Base-by-base conservation (phyloP, 2,888 invertebrate species). In the Hoplodrina blanda region DNA sequence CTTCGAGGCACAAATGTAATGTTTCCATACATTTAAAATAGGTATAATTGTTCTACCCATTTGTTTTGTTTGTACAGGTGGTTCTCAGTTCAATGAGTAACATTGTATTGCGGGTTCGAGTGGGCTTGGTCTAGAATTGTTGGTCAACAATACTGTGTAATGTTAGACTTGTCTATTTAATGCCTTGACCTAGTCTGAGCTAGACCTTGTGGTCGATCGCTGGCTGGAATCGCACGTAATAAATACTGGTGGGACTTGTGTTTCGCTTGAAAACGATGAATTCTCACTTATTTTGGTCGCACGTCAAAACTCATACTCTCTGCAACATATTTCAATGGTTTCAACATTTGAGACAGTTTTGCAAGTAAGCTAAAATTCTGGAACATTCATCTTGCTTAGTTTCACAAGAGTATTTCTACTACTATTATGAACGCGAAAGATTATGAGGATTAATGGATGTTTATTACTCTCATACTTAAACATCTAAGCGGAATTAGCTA, bases 51-150 rank as follows among this genome's bases (percentile, higher is more conserved):
- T 74, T 79, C 53, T 69, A 62, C 33, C 30, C 56, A 69, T 81
- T 82, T 75, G 73, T 81, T 78, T 81, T 78, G 69, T 79, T 76
- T 68, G 57, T 20, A 33, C 80, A 82, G 72, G 82, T 81, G 80
- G 44, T 55, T 60, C 55, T 61, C 67, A 61, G 80, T 79, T 82
- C 69, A 81, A 64, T 82, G 72, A 76, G 59, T 64, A 78, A 55
- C 55, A 62, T 65, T 63, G 66, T 60, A 64, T 65, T 57, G 41
- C 62, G 56, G 68, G 80, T 79, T 70, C 76, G 65, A 73, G 54
- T 79, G 63, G 67, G 67, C 54, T 73, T 17, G 65, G 59, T 68
- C 69, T 80, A 55, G 62, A 62, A 65, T 65, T 79, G 68, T 81
- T 77, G 68, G 59, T 72, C 81, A 77, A 79, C 81, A 71, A 69